Evolutionary conservation across 1,140 invertebrate species (phyloP), one percentile per base, ranked within the genome.

Genomic region (Philopotamus ludificatus): DNA sequence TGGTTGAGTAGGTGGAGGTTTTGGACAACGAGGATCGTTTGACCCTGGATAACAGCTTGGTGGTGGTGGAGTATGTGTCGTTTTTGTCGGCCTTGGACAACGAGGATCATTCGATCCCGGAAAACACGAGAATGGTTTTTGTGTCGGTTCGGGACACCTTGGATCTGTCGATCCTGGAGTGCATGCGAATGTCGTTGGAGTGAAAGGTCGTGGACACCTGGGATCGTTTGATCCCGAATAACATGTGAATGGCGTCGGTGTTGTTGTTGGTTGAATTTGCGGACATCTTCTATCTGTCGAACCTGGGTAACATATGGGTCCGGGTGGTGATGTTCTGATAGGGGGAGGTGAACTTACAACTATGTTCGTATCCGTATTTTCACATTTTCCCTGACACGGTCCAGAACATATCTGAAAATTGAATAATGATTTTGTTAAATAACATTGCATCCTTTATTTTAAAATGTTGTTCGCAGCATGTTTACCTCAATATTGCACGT

Each of bases 401-500:
- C 70, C 77, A 20, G 74, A 76, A 62, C 77, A 81, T 15, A 81
- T 70, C 77, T 80, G 72, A 59, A 25, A 3, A 41, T n/a, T n/a
- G n/a, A 3, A 41, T 57, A 57, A 4, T 3, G 54, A 28, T 16
- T 34, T 20, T 25, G 28, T 41, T 41, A 34, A 20, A 53, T 21
- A 23, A 47, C 9, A 49, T 49, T 16, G 7, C 10, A 49, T 9
- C 8, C 18, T 49, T 49, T 49, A 10, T 58, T 58, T 18, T 25
- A 44, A n/a, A n/a, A n/a, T n/a, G n/a, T n/a, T n/a, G n/a, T n/a
- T 22, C 1, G 3, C 8, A 12, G 3, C 1, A 22, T 63, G 41
- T 65, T 73, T 77, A 85, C 83, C 79, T 89, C 87, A 60, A 89
- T 86, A 70, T 89, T 89, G 73, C 88, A 90, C n/a, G 87, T 88